Evolutionary conservation across 2,888 invertebrate genomes (phyloP).

Genomic region (Drosophila kanekoi): DNA sequence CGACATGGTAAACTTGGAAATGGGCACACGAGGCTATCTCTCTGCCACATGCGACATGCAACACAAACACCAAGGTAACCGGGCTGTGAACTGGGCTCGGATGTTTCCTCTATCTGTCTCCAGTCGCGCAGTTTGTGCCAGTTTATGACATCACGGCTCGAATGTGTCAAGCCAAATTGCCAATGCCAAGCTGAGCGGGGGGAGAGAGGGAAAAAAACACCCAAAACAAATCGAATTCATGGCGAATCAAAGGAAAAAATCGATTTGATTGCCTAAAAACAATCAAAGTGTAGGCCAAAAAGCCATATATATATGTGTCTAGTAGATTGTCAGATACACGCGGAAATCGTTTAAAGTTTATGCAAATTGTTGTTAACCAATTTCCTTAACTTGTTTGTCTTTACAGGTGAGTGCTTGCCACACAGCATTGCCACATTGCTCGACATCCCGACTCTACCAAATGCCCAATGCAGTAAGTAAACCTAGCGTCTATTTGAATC

Average conservation of each 20-base stretch:
- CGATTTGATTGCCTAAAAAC: slow-evolving; percentile 30
- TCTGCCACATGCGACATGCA: slow-evolving; percentile 38
- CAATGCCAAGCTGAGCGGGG: slow-evolving; percentile 7
- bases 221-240: slow-evolving; percentile 18
- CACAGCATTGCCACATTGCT: slow-evolving; percentile 41
- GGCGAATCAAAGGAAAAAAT: slow-evolving; percentile 27
- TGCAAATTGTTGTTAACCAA: slow-evolving; percentile 44
- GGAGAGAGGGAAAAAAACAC: not conserved
- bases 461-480: slow-evolving; percentile 60
- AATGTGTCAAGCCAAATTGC: slow-evolving; percentile 38
- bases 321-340: not conserved
- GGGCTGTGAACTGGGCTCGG: slow-evolving; percentile 1
- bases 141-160: slow-evolving; percentile 56
- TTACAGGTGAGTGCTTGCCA: slow-evolving; percentile 68
- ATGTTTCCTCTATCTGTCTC: slow-evolving; percentile 10
- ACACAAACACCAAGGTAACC: slow-evolving; percentile 13
- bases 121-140: slow-evolving; percentile 45
- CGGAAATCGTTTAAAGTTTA: slow-evolving; percentile 37
- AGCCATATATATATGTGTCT: not conserved
- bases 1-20: slow-evolving; percentile 79
- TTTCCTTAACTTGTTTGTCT: slow-evolving; percentile 33
- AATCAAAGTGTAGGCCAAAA: slow-evolving; percentile 16
- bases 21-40: slow-evolving; percentile 68
- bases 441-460: slow-evolving; percentile 45
- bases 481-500: slow-evolving; percentile 29